Conservation (phyloP, 2,113 vertebrate genomes). For the Raja brachyura region DNA sequence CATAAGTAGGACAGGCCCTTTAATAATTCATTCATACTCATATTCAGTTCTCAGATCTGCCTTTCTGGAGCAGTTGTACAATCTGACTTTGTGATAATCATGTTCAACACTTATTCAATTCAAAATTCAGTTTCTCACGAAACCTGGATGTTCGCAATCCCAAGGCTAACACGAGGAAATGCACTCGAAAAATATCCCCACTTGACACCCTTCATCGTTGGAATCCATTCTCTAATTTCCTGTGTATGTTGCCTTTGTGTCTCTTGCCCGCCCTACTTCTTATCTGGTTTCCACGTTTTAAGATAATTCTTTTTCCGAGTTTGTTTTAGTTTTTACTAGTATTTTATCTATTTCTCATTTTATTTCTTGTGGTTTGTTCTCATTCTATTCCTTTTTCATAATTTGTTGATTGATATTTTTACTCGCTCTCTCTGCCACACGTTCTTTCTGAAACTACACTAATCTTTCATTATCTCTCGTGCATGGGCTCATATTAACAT, state of each 20-base stretch:
- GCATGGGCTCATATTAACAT: too few species aligned
- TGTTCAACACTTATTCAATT: neutral
- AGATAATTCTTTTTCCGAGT: neutral
- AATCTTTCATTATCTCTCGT: too few species aligned
- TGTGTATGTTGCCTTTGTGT: neutral
- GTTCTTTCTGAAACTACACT: too few species aligned
- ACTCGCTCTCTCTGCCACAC: too few species aligned
- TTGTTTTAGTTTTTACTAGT: too few species aligned
- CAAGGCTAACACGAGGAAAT: neutral
- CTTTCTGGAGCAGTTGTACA: neutral
- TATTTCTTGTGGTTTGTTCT: neutral
- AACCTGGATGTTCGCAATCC: neutral
- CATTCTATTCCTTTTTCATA: too few species aligned
- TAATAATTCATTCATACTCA: too few species aligned
- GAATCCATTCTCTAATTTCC: neutral
- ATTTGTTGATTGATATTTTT: too few species aligned
- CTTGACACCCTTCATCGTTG: neutral
- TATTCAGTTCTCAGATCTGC: neutral
- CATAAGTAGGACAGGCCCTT: too few species aligned
- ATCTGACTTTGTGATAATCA: neutral
- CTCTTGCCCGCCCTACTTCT: neutral
- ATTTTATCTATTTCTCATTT: neutral
- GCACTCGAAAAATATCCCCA: neutral
- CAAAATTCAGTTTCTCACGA: neutral
- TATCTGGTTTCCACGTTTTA: neutral